Percentiles rank a stretch among this genome's conserved stretches.
phyloP scores from a whole-genome alignment of 2,113 vertebrate genomes.

The Tautogolabrus adspersus region DNA sequence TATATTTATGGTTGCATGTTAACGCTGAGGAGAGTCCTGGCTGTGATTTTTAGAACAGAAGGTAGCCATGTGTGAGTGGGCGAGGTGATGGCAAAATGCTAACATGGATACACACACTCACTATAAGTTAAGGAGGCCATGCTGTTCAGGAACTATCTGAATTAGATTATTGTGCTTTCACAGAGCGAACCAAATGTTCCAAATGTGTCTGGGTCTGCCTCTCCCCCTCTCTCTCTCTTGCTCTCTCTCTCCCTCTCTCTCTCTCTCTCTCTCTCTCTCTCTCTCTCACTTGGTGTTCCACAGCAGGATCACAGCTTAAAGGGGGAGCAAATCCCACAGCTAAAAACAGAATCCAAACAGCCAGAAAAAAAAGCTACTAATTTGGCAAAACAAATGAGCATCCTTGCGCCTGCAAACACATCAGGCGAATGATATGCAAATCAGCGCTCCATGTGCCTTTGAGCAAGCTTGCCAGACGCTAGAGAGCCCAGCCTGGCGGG shows the following conservation, averaged over 20 bases:
- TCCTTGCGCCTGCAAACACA: constrained; percentile 33
- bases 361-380: constrained; percentile 20
- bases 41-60: constrained; percentile 58
- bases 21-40: constrained; percentile 34
- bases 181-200: constrained; percentile 44
- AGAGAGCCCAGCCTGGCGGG: constrained; percentile 19
- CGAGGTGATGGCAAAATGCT: constrained; percentile 28
- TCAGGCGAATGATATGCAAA: constrained; percentile 58
- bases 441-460: constrained; percentile 37
- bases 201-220: constrained; percentile 20
- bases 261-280: background rate
- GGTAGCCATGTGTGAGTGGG: constrained; percentile 67
- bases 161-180: constrained; percentile 25
- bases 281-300: constrained; percentile 10
- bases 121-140: constrained; percentile 36
- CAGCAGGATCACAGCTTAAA: constrained; percentile 45
- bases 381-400: constrained; percentile 64
- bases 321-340: constrained; percentile 10
- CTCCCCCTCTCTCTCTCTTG: constrained; percentile 7
- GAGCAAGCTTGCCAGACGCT: constrained; percentile 62
- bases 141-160: constrained; percentile 44
- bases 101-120: constrained; percentile 17
- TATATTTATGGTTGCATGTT: constrained; percentile 21
- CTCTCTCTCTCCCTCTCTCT: background rate
- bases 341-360: constrained; percentile 32